Conservation (phyloP, 2,888 invertebrate genomes). For the Caradrina kadenii region DNA sequence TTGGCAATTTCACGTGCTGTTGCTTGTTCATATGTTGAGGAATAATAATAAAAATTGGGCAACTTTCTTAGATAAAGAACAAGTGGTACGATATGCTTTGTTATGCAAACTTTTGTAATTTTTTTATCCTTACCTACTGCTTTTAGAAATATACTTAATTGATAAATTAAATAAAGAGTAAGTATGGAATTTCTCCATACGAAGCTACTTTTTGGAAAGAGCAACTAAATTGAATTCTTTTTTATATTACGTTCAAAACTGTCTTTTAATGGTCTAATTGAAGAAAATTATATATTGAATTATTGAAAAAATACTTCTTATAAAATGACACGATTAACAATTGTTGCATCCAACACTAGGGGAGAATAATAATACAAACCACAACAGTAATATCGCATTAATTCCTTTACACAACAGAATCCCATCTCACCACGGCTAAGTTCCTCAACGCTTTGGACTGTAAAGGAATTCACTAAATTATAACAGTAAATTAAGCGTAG, state of each 20-base stretch:
- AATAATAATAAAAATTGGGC: conserved; percentile 70
- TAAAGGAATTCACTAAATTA: conserved; percentile 89
- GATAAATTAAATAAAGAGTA: neutral
- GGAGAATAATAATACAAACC: conserved; percentile 5
- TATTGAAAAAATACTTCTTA: neutral
- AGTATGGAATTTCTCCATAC: too few species aligned
- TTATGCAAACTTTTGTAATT: conserved; percentile 7
- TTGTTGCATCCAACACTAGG: conserved; percentile 4
- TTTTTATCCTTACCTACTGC: neutral
- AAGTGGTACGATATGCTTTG: conserved; percentile 30
- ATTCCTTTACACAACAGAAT: conserved; percentile 55
- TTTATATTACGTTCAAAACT: too few species aligned
- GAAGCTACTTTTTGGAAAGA: too few species aligned
- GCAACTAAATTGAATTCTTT: too few species aligned
- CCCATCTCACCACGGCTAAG: conserved; percentile 64
- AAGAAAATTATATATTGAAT: too few species aligned
- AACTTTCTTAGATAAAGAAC: conserved; percentile 66
- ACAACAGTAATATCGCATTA: conserved; percentile 45
- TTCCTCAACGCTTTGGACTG: conserved; percentile 73
- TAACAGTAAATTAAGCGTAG: conserved; percentile 90
- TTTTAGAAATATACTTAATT: neutral
- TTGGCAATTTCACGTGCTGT: conserved; percentile 87
- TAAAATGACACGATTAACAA: neutral
- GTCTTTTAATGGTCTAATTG: too few species aligned
- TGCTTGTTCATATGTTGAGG: conserved; percentile 81